These are phyloP conservation scores for Pyralis farinalis DNA, from an alignment of 2,888 invertebrate species.

Conservation along the genomic window DNA sequence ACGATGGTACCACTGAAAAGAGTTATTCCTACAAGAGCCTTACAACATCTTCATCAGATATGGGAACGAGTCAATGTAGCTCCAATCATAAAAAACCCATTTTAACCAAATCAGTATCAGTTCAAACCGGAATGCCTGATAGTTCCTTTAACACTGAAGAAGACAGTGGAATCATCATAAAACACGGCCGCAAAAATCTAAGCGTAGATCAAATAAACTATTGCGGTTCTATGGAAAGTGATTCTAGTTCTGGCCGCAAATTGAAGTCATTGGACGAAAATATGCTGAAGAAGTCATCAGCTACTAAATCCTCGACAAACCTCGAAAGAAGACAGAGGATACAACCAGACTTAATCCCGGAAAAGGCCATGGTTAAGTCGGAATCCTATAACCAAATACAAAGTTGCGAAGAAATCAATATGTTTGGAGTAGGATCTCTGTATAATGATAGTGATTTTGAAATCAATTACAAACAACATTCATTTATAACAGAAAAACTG, in stretches of 20 bases:
- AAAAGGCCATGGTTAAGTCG: conserved; percentile 70
- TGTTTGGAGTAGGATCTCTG: conserved; percentile 78
- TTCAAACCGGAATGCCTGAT: conserved; percentile 75
- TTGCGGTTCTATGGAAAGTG: conserved; percentile 76
- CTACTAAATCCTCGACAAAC: conserved; percentile 68
- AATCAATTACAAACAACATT: conserved; percentile 80
- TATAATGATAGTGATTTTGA: conserved; percentile 80
- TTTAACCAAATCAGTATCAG: conserved; percentile 74
- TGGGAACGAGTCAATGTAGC: conserved; percentile 75
- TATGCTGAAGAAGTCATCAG: conserved; percentile 71
- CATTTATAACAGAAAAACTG: conserved; percentile 85
- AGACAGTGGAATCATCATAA: conserved; percentile 66
- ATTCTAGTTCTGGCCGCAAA: conserved; percentile 71
- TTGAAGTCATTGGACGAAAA: conserved; percentile 72
- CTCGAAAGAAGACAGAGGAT: conserved; percentile 74
- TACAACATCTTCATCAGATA: conserved; percentile 76
- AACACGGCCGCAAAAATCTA: conserved; percentile 70
- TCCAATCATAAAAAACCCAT: conserved; percentile 73
- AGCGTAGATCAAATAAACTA: conserved; percentile 78
- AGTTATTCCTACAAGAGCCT: conserved; percentile 76
- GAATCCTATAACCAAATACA: conserved; percentile 77
- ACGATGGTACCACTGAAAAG: conserved; percentile 70
- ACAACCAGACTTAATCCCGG: conserved; percentile 76
- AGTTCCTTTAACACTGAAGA: conserved; percentile 53
- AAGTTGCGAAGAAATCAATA: conserved; percentile 76